Percentiles rank a stretch among this genome's conserved stretches.
Evolutionary conservation across 53 echinoderm and acorn worm genomes (phyloP).

Genomic region (Hippasteria phrygiana): DNA sequence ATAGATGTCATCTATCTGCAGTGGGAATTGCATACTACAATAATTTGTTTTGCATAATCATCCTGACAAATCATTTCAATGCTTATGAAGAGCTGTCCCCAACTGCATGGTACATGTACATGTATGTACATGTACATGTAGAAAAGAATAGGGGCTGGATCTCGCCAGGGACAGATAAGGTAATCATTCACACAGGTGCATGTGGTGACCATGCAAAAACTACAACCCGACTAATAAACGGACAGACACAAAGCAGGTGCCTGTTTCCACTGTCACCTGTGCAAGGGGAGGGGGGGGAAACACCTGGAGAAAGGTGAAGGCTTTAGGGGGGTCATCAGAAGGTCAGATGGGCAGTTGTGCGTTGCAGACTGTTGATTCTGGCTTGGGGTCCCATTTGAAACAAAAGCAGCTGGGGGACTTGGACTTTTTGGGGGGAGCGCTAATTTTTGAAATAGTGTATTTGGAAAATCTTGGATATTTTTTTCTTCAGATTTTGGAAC

Average conservation of each 20-base stretch:
- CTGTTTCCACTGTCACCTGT: slow-evolving; percentile 12
- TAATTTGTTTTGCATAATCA: neutral
- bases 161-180: neutral
- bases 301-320: neutral
- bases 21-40: neutral
- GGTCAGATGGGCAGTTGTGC: too few species aligned
- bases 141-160: neutral
- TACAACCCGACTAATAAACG: neutral
- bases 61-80: neutral
- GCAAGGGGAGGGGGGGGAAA: neutral
- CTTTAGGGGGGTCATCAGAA: neutral
- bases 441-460: too few species aligned
- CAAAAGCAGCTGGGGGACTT: too few species aligned
- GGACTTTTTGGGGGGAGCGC: too few species aligned
- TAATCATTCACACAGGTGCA: neutral
- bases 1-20: too few species aligned
- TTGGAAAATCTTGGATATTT: too few species aligned
- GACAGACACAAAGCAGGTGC: slow-evolving; percentile 43
- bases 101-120: too few species aligned
- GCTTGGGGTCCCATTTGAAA: too few species aligned
- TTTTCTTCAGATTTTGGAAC: too few species aligned
- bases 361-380: too few species aligned
- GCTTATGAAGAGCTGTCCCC: neutral
- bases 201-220: slow-evolving; percentile 38
- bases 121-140: neutral